Evolutionary conservation across 2,113 vertebrate genomes (phyloP).

Genomic region (Silurus asotus): DNA sequence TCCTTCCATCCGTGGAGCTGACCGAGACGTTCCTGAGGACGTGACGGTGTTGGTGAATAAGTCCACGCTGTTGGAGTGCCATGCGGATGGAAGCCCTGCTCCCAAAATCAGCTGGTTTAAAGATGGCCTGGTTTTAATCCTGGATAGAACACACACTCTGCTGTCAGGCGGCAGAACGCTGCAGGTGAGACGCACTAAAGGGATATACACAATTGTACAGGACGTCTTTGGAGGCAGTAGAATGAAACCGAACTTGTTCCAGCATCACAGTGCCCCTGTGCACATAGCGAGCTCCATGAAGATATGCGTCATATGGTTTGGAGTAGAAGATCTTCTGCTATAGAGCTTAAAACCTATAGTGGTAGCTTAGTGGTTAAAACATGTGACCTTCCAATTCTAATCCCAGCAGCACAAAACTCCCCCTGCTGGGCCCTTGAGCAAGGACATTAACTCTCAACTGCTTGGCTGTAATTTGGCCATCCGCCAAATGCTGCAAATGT

Average conservation of each 20-base stretch:
- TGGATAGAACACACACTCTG: conserved; percentile 68
- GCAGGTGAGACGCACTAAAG: conserved; percentile 74
- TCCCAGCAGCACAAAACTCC: no score
- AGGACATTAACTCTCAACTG: no score
- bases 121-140: conserved; percentile 75
- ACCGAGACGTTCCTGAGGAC: conserved; percentile 79
- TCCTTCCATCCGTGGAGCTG: conserved; percentile 78
- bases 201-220: neutral
- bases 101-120: conserved; percentile 88
- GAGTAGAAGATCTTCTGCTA: no score
- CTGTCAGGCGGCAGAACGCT: conserved; percentile 81
- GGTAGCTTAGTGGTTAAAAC: no score
- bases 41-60: conserved; percentile 80
- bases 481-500: no score
- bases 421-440: neutral
- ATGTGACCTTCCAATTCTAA: no score
- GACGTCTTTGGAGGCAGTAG: no score
- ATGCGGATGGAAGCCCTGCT: conserved; percentile 78
- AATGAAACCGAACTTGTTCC: no score
- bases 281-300: no score
- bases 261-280: no score
- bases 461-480: neutral
- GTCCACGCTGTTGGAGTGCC: conserved; percentile 78
- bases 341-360: no score
- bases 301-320: no score